Percentiles rank a stretch among this genome's conserved stretches.
Conservation (phyloP, 2,888 invertebrate genomes). For the Euzophera pinguis region DNA sequence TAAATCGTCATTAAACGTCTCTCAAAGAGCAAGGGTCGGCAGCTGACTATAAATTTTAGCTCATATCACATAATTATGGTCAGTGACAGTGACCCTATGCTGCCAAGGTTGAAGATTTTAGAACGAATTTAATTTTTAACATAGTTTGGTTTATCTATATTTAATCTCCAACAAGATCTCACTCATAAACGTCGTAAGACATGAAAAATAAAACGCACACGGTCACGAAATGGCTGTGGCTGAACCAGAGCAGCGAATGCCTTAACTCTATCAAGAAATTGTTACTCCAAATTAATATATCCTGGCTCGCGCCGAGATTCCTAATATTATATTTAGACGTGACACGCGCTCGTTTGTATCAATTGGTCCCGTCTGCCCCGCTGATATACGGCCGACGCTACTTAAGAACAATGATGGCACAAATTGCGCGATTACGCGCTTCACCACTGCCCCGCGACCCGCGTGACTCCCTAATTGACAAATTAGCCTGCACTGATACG, state of each 20-base stretch:
- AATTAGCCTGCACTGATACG: constrained; percentile 60
- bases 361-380: constrained; percentile 74
- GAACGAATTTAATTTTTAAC: not conserved
- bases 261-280: constrained; percentile 58
- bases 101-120: not conserved
- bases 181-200: not conserved
- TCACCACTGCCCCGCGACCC: constrained; percentile 59
- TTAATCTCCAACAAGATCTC: too few species aligned
- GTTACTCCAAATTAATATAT: constrained; percentile 78
- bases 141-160: too few species aligned
- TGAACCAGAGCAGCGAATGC: constrained; percentile 38
- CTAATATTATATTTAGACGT: constrained; percentile 81
- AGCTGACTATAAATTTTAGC: constrained; percentile 42
- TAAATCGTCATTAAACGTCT: constrained; percentile 72
- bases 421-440: constrained; percentile 75
- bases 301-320: constrained; percentile 80
- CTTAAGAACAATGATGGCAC: constrained; percentile 78
- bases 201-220: constrained; percentile 16
- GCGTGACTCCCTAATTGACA: constrained; percentile 52
- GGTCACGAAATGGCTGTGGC: constrained; percentile 18
- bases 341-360: constrained; percentile 79
- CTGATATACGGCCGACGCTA: constrained; percentile 77
- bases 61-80: constrained; percentile 37
- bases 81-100: constrained; percentile 9
- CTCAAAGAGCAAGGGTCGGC: constrained; percentile 56